Evolutionary conservation across 2,888 invertebrate genomes (phyloP), one percentile per base, ranked within the genome.

Genomic region (Beris chalybata): DNA sequence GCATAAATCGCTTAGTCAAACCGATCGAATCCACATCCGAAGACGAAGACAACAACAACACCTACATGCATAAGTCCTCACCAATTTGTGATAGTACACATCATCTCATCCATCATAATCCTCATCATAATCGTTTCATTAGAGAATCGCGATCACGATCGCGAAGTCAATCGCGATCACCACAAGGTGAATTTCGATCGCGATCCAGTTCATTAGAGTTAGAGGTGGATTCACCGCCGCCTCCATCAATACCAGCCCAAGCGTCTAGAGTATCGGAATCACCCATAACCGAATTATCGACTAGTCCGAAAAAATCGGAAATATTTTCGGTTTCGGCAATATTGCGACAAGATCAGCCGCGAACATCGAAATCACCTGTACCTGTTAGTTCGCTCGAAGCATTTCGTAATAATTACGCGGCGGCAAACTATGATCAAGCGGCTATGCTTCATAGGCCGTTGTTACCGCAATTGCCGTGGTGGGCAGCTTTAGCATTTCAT

Each of bases 311-410:
- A 78, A 87, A 89, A 82, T 92, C 91, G 12, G 92, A 92, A 81
- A 85, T 90, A 30, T 93, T 93, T 79, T 92, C 92, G 64, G 92
- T 93, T 48, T 91, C 90, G 70, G 93, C 93, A 0, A 82, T 93
- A 44, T 79, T 93, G 55, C 84, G 91, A 78, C 91, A 93, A 65
- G 93, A 93, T 76, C 88, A 90, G 50, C 91, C 87, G 22, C 83
- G 86, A 78, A 83, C 84, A 5, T 85, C 84, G 0, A 83, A 68
- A 65, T 73, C 68, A 63, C 70, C 77, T 78, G 69, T 81, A 82
- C 71, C 76, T 81, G 70, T 66, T 79, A 83, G 68, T 81, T 74
- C 75, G 0, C 75, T 80, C 66, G 80, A 79, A 22, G 71, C 88
- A 86, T 79, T 85, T 87, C 71, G 79, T 83, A 69, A 76, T 65